Evolutionary conservation across 2,113 vertebrate species (phyloP).

Genomic region (Nothocercus nigrocapillus): DNA sequence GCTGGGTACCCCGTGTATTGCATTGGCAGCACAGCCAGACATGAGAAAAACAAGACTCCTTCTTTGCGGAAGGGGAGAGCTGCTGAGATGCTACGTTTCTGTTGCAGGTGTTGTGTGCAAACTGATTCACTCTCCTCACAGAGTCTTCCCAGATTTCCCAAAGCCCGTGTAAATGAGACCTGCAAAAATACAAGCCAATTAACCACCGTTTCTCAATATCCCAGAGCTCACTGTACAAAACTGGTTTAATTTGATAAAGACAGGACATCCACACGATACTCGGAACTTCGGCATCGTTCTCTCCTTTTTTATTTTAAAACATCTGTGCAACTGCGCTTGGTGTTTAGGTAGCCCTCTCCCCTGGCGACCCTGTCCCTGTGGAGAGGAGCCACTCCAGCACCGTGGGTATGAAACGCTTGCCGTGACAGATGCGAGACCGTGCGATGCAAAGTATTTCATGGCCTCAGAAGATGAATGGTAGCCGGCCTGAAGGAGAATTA

Average conservation of each 20-base stretch:
- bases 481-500: constrained; percentile 52
- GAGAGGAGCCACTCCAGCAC: background rate
- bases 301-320: background rate
- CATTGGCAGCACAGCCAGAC: background rate
- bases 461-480: constrained; percentile 49
- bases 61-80: background rate
- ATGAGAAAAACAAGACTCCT: background rate
- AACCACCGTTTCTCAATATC: background rate
- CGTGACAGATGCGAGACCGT: background rate
- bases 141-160: background rate
- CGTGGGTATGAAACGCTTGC: background rate
- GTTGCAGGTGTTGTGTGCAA: background rate
- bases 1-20: background rate
- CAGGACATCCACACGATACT: background rate
- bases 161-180: background rate
- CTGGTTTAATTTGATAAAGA: background rate
- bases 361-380: background rate
- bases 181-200: background rate
- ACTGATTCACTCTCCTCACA: background rate
- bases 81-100: background rate
- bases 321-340: background rate
- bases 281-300: background rate
- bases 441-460: background rate
- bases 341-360: background rate
- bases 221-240: background rate